These are phyloP conservation scores for Drosophila sechellia DNA, from an alignment of 1,140 invertebrate genomes.

Conservation along the genomic window DNA sequence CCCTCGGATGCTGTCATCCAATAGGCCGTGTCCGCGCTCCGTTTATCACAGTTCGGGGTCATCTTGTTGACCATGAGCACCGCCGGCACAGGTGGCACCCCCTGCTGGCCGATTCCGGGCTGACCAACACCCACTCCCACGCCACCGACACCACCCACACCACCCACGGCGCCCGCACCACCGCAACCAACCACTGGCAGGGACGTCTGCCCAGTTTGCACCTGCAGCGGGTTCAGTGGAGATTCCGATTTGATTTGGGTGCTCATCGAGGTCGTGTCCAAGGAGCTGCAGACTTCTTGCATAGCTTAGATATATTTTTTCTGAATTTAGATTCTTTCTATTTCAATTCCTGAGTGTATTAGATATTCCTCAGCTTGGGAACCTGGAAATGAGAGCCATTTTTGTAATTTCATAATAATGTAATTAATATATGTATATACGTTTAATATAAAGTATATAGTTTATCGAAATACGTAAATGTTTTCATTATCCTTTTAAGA, in stretches of 20 bases:
- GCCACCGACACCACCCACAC: background rate
- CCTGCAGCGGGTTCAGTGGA: constrained; percentile 76
- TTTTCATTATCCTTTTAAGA: too few species aligned
- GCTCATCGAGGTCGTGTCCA: constrained; percentile 79
- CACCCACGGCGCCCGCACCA: constrained; percentile 31
- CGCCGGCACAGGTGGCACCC: constrained; percentile 58
- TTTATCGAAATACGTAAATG: too few species aligned
- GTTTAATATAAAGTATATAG: too few species aligned
- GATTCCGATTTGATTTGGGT: constrained; percentile 84
- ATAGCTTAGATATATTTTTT: constrained; percentile 59
- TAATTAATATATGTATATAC: background rate
- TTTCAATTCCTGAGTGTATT: background rate
- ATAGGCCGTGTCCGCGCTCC: constrained; percentile 71
- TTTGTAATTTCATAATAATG: background rate
- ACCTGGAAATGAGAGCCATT: constrained; percentile 33
- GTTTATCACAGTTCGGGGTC: constrained; percentile 84
- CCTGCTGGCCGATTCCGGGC: constrained; percentile 50
- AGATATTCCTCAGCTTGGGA: background rate
- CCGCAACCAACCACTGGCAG: constrained; percentile 46
- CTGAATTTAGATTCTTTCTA: background rate
- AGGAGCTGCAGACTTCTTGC: constrained; percentile 83
- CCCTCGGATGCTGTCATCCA: constrained; percentile 88
- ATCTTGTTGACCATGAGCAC: constrained; percentile 82
- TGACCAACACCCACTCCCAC: constrained; percentile 31
- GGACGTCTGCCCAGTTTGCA: constrained; percentile 59